Evolutionary conservation across 2,888 invertebrate genomes (phyloP).

Genomic region (Tribolium freemani): DNA sequence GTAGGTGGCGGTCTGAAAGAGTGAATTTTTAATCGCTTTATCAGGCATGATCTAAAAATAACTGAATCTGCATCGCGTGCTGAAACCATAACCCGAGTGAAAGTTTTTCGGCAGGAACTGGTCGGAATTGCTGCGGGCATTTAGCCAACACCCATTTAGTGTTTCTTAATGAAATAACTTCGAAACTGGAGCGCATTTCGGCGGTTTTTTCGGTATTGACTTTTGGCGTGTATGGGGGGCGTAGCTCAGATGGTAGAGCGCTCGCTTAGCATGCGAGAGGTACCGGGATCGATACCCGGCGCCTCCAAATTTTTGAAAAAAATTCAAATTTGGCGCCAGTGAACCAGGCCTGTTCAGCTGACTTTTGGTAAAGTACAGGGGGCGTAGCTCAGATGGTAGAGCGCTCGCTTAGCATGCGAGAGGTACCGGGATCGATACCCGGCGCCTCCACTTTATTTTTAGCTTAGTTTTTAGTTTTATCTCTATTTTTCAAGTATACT

Average conservation of each 20-base stretch:
- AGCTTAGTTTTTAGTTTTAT: no score
- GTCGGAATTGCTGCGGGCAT: conserved; percentile 3
- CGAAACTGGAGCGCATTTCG: conserved; percentile 22
- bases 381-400: conserved; percentile 65
- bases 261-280: conserved; percentile 73
- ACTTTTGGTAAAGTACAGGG: conserved; percentile 44
- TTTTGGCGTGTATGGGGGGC: conserved; percentile 48
- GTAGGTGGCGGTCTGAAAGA: neutral
- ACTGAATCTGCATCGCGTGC: neutral
- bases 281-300: conserved; percentile 71
- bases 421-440: conserved; percentile 66
- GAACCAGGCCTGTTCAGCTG: neutral
- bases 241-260: conserved; percentile 73
- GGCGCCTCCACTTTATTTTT: conserved; percentile 59
- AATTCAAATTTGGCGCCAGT: neutral
- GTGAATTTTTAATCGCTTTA: neutral
- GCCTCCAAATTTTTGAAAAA: conserved; percentile 57
- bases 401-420: conserved; percentile 67
- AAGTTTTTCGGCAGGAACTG: conserved; percentile 4
- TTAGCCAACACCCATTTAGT: conserved; percentile 10
- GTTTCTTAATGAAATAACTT: conserved; percentile 14
- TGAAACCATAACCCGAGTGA: conserved; percentile 18
- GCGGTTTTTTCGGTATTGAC: conserved; percentile 8
- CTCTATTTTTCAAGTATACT: no score
- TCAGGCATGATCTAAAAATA: neutral